Conservation (phyloP, 2,797 vertebrate genomes). For the Sarcoramphus papa region DNA sequence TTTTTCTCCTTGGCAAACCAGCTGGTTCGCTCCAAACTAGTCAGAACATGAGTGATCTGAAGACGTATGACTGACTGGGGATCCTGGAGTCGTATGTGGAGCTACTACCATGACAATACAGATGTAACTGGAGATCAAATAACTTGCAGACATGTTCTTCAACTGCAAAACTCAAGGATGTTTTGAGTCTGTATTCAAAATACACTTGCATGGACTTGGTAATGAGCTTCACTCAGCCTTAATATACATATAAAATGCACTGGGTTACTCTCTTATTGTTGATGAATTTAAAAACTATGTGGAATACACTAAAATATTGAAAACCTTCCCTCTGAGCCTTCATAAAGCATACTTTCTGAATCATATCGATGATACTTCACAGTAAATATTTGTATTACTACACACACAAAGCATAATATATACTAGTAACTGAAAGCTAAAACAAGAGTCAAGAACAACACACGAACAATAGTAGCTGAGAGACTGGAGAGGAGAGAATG, state of each 20-base stretch:
- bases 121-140: not conserved
- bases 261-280: not conserved
- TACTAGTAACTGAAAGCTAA: not conserved
- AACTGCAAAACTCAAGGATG: not conserved
- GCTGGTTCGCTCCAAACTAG: not conserved
- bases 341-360: not conserved
- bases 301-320: not conserved
- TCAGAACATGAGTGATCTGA: not conserved
- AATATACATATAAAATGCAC: not conserved
- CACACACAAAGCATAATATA: not conserved
- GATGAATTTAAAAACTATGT: not conserved
- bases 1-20: not conserved
- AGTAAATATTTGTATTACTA: not conserved
- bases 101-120: not conserved
- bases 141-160: not conserved
- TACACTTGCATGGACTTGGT: not conserved
- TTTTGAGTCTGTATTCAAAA: not conserved
- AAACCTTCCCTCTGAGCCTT: not conserved
- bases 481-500: not conserved
- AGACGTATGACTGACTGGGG: rapidly evolving
- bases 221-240: not conserved
- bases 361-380: not conserved
- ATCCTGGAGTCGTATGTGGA: not conserved
- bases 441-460: not conserved
- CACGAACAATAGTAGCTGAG: not conserved